Evolutionary conservation across 1,140 invertebrate species (phyloP), one percentile per base, ranked within the genome.

Genomic region (Caerostris extrusa): DNA sequence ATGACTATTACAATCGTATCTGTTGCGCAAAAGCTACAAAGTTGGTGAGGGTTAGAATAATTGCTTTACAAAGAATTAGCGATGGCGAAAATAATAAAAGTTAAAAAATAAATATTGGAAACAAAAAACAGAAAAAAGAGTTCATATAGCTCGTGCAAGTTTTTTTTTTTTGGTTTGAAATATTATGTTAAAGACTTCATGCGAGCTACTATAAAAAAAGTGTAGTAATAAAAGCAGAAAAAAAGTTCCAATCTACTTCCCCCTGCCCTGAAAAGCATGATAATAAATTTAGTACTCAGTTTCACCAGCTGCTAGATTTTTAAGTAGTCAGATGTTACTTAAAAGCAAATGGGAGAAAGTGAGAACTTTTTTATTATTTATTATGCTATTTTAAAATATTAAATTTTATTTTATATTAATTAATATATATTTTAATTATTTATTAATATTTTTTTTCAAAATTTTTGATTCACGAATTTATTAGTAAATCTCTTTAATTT

Each of bases 231-330:
- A 50, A 87, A 60, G 50, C 19, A 86, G 19, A 88, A 88, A 7
- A 88, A 67, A 69, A 14, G 64, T 55, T 89, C 7, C 87, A 89
- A 89, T 89, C 2, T 89, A 64, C 71, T 87, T 89, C 19, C n/a
- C 53, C 19, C n/a, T 53, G 53, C 50, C 50, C 19, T 77, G n/a
- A 50, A 67, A 17, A n/a, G 82, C 67, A 71, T 50, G 90, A 17
- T 82, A 81, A 91, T 91, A 91, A 91, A 91, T 91, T 82, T 82
- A 10, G 8, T 82, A 82, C 55, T 81, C 82, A 82, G 8, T 7
- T 55, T 61, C 19, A 56, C 88, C 86, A 90, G 88, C 69, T 82
- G 90, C 71, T 0, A 12, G 50, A 34, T 53, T 77, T 50, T 77
- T 77, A 2, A 77, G 12, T 12, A 14, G 10, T 5, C 14, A 12